These are phyloP conservation scores for Agriotes lineatus DNA, from an alignment of 2,888 invertebrate species.

Conservation along the genomic window DNA sequence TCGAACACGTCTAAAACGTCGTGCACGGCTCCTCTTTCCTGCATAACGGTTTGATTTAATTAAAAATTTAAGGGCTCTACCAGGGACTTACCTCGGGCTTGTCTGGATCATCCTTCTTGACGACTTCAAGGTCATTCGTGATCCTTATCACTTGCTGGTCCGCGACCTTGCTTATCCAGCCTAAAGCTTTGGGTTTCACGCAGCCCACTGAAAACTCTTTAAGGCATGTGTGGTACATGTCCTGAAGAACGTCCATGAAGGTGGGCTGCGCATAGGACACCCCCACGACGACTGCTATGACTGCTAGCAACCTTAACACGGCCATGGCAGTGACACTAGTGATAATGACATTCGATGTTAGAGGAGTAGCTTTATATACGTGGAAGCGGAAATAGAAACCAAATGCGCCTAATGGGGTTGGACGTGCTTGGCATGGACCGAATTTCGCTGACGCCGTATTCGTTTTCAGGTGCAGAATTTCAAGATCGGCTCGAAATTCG, in stretches of 20 bases:
- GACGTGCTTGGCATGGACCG: conserved; percentile 59
- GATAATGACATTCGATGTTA: conserved; percentile 44
- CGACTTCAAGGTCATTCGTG: conserved; percentile 81
- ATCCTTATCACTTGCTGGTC: conserved; percentile 79
- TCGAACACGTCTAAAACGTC: conserved; percentile 81
- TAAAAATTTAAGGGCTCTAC: too few species aligned
- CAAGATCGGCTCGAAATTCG: conserved; percentile 24
- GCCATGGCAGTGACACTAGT: conserved; percentile 44
- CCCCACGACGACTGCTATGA: conserved; percentile 29
- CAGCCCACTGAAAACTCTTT: conserved; percentile 79
- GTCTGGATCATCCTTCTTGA: conserved; percentile 71
- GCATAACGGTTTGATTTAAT: too few species aligned
- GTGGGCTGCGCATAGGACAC: conserved; percentile 60
- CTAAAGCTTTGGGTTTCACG: conserved; percentile 82
- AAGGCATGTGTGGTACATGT: conserved; percentile 77
- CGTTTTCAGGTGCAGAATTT: conserved; percentile 39
- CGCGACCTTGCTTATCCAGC: conserved; percentile 78
- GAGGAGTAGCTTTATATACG: conserved; percentile 59
- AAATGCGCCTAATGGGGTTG: conserved; percentile 61
- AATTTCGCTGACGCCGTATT: conserved; percentile 32
- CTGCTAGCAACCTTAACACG: conserved; percentile 27
- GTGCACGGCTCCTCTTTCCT: conserved; percentile 69
- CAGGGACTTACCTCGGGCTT: conserved; percentile 52
- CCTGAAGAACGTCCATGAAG: conserved; percentile 74
- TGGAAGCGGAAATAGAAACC: conserved; percentile 65